Base-by-base conservation (phyloP, 2,113 vertebrate genomes). In the Platanista minor region DNA sequence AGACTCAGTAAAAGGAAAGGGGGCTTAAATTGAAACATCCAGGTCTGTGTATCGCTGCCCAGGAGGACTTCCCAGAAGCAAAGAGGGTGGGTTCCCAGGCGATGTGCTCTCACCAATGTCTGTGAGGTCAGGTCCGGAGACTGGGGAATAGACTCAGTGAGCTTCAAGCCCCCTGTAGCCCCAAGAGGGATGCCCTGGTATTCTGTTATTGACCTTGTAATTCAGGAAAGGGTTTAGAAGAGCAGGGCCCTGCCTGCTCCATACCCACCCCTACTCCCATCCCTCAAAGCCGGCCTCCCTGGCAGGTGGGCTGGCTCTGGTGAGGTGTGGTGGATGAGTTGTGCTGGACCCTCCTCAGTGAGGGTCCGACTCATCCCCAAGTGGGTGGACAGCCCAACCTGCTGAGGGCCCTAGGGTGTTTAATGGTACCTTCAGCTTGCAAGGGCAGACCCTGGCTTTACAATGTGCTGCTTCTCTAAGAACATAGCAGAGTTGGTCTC, bases 191-290 rank as follows among this genome's bases (percentile, higher is more conserved):
- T 67, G 23, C 71, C 46, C 46, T 72, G 33, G 17, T 69, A 21
- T 69, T 81, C 1, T 88, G 0, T 64, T 36, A 39, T 71, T 94
- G 52, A 27, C 31, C 39, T 49, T 29, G 62, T 17, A 49, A 67
- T 95, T 52, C 31, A 69, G 90, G 80, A 93, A 92, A 96, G 41
- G 6, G 62, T 91, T 98, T 90, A 84, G 61, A 71, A 74, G 64
- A 39, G 17, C 31, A 92, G 61, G 21, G 54, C 18, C 12, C 20
- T 67, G 54, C 41, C 41, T 81, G 27, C 52, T 92, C n/a, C 18
- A 1, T 13, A 6, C 39, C 6, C 17, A 8, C 2, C 29, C n/a
- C 13, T 3, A 20, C 14, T 59, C 8, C 41, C 25, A n/a, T 10
- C 49, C 31, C 6, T n/a, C 36, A 31, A 77, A 27, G n/a, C 46